These are phyloP conservation scores for Sebastes schlegelii DNA, from an alignment of 2,113 vertebrate genomes.

Conservation along the genomic window DNA sequence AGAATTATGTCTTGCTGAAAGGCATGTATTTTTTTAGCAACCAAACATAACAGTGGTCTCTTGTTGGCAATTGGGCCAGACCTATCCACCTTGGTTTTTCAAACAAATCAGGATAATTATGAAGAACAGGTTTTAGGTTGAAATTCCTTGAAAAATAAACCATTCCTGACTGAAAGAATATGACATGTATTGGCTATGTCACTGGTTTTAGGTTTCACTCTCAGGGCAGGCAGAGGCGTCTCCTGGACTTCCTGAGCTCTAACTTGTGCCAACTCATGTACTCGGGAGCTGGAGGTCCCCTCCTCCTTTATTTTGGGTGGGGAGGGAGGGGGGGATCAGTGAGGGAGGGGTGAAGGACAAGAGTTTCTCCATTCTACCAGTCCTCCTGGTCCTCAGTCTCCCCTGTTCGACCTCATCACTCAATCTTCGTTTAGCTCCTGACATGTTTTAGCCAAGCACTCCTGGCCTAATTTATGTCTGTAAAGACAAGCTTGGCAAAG, in stretches of 20 bases:
- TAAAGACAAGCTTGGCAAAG: slow-evolving; percentile 78
- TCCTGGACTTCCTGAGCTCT: slow-evolving; percentile 85
- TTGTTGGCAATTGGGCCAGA: slow-evolving; percentile 76
- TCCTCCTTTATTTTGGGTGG: slow-evolving; percentile 59
- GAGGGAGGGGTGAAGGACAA: slow-evolving; percentile 63
- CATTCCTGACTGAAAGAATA: slow-evolving; percentile 81
- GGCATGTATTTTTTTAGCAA: slow-evolving; percentile 56
- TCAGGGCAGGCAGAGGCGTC: slow-evolving; percentile 82
- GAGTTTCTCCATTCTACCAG: slow-evolving; percentile 64
- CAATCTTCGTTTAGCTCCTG: slow-evolving; percentile 84
- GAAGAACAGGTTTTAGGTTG: slow-evolving; percentile 85
- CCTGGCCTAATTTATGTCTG: slow-evolving; percentile 80
- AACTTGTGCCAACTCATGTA: slow-evolving; percentile 82
- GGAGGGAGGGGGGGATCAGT: slow-evolving; percentile 26
- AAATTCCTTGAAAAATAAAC: slow-evolving; percentile 88
- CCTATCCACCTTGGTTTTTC: slow-evolving; percentile 78
- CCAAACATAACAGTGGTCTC: slow-evolving; percentile 76
- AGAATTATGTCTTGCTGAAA: slow-evolving; percentile 55
- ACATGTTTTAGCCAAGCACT: slow-evolving; percentile 81
- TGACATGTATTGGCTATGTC: slow-evolving; percentile 87
- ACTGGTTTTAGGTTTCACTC: slow-evolving; percentile 85
- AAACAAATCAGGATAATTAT: slow-evolving; percentile 86
- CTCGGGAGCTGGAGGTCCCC: slow-evolving; percentile 71
- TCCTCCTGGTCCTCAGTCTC: slow-evolving; percentile 73
- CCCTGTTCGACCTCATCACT: slow-evolving; percentile 81